phyloP scores from a whole-genome alignment of 2,888 invertebrate genomes.

The Lottia gigantea region DNA sequence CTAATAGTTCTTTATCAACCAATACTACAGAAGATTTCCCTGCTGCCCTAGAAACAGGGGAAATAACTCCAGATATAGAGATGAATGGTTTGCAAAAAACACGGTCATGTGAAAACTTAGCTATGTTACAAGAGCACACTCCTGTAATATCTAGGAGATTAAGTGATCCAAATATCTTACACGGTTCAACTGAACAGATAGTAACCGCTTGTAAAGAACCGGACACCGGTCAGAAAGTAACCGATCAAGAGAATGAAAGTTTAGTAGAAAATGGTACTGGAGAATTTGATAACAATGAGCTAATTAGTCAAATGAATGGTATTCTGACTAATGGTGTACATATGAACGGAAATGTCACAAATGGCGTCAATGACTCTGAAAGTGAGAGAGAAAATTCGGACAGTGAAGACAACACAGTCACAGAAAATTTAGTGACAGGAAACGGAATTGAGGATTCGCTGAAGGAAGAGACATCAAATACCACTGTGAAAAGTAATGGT shows the following conservation, averaged over 20 bases:
- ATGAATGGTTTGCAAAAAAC: constrained; percentile 73
- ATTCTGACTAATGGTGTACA: neutral
- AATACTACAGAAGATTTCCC: constrained; percentile 26
- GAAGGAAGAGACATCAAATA: neutral
- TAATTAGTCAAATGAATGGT: neutral
- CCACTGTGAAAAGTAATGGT: constrained; percentile 6
- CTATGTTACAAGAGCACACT: constrained; percentile 66
- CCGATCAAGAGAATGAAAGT: constrained; percentile 22
- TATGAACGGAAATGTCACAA: neutral
- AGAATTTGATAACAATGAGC: neutral
- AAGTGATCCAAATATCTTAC: constrained; percentile 83
- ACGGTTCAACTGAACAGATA: neutral
- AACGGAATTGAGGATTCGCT: neutral
- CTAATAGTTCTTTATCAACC: constrained; percentile 65
- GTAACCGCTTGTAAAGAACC: constrained; percentile 31
- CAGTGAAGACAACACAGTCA: neutral
- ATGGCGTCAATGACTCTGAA: neutral
- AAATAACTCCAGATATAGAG: constrained; percentile 47
- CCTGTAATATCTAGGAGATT: constrained; percentile 76
- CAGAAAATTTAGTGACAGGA: constrained; percentile 10
- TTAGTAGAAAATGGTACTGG: neutral
- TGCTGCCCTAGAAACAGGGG: constrained; percentile 23
- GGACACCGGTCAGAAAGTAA: constrained; percentile 30
- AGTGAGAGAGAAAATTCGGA: constrained; percentile 11
- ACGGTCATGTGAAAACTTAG: constrained; percentile 85